Percentiles rank a stretch among this genome's conserved stretches.
Conservation (phyloP, 2,797 vertebrate genomes). For the Xenops minutus region DNA sequence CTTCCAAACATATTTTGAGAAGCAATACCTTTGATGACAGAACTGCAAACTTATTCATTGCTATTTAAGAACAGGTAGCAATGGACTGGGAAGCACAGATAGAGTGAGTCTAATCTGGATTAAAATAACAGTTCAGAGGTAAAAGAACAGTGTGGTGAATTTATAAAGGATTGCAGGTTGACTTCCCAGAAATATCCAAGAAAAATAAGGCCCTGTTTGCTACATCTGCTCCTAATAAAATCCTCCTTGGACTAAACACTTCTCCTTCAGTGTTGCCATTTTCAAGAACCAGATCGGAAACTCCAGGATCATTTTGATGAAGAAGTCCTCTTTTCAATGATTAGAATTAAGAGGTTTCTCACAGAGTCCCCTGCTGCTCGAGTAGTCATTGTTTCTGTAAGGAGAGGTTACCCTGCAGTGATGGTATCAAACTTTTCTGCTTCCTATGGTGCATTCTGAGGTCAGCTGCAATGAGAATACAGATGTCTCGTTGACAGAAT, state of each 20-base stretch:
- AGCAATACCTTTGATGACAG: background rate
- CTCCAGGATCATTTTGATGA: background rate
- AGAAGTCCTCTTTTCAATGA: background rate
- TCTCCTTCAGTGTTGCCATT: background rate
- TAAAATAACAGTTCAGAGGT: background rate
- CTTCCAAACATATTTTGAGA: background rate
- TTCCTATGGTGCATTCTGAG: conserved; percentile 1
- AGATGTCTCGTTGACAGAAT: background rate
- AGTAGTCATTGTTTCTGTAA: conserved; percentile 25
- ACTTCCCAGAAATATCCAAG: background rate
- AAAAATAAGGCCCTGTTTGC: background rate
- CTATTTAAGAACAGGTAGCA: background rate
- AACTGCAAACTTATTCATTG: background rate
- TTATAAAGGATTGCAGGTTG: background rate
- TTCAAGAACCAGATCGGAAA: background rate
- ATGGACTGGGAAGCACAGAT: background rate
- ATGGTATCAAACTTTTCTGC: conserved; percentile 24
- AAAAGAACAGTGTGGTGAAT: background rate
- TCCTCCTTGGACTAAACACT: background rate
- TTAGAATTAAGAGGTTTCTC: conserved; percentile 22
- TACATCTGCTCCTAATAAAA: background rate
- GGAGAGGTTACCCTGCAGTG: conserved; percentile 7
- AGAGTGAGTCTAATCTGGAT: background rate
- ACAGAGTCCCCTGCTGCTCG: background rate
- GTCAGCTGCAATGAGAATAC: conserved; percentile 8